A percentile compares a stretch with the other conserved stretches of the same genome.
Evolutionary conservation across 2,888 invertebrate species (phyloP).

Genomic region (Harpalus rubripes): DNA sequence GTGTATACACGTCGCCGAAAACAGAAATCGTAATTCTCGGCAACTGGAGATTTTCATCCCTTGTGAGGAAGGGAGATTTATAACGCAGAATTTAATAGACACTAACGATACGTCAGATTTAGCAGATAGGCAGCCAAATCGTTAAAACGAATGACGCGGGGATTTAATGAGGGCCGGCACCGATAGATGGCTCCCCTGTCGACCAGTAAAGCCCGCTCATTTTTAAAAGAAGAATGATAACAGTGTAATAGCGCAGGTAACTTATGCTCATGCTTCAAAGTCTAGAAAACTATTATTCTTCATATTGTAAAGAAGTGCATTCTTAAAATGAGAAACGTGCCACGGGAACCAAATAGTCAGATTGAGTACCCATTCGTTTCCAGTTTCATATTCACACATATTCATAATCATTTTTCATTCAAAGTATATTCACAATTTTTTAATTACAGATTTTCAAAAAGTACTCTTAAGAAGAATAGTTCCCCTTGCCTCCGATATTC

Average conservation of each 20-base stretch:
- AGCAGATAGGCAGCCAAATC: slow-evolving; percentile 68
- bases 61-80: slow-evolving; percentile 53
- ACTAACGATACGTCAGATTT: slow-evolving; percentile 71
- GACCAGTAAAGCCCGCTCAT: slow-evolving; percentile 18
- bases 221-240: slow-evolving; percentile 51
- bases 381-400: neutral
- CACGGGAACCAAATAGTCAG: neutral
- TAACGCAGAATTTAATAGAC: slow-evolving; percentile 65
- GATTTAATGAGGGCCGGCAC: slow-evolving; percentile 72
- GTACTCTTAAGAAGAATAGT: too few relatives aligned
- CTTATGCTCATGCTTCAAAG: slow-evolving; percentile 9
- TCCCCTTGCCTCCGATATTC: too few relatives aligned
- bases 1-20: slow-evolving; percentile 43
- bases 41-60: slow-evolving; percentile 54
- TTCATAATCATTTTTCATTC: too few relatives aligned
- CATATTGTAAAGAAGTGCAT: slow-evolving; percentile 43
- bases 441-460: too few relatives aligned
- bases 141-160: slow-evolving; percentile 72
- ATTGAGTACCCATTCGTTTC: neutral
- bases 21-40: slow-evolving; percentile 54
- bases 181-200: slow-evolving; percentile 63
- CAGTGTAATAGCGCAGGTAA: slow-evolving; percentile 37
- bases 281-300: slow-evolving; percentile 5
- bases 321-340: slow-evolving; percentile 32
- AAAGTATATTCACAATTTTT: too few relatives aligned